Percentiles rank a stretch among this genome's conserved stretches.
These are phyloP conservation scores for Pteropus alecto DNA, from an alignment of 2,113 vertebrate genomes.

Conservation along the genomic window DNA sequence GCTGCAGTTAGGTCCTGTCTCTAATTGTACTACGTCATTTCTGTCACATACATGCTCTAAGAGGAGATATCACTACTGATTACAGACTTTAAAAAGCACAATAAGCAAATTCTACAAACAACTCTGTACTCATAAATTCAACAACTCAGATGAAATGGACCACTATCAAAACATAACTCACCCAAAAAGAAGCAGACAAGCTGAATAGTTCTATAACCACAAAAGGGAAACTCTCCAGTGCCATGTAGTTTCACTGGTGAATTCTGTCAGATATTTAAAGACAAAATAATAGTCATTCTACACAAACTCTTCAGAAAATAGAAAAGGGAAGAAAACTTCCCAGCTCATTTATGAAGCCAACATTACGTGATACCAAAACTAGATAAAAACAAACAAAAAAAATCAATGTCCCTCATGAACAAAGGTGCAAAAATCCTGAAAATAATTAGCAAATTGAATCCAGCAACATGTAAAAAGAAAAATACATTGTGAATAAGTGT, in stretches of 20 bases:
- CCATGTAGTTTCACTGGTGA: background rate
- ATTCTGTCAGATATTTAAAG: background rate
- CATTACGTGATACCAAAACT: background rate
- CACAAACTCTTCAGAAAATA: background rate
- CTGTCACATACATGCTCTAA: background rate
- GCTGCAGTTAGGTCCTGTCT: background rate
- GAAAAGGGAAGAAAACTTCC: background rate
- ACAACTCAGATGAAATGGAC: background rate
- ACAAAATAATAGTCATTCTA: background rate
- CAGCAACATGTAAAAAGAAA: background rate
- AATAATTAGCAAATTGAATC: background rate
- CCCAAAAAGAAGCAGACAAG: background rate
- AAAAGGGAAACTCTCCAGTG: background rate
- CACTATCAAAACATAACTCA: background rate
- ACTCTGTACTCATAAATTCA: background rate
- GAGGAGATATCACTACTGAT: background rate
- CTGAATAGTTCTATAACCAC: background rate
- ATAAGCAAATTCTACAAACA: background rate
- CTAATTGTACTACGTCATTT: background rate
- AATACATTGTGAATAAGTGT: background rate
- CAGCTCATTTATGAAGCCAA: background rate
- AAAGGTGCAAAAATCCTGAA: background rate
- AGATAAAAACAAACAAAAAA: background rate
- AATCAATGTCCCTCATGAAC: background rate
- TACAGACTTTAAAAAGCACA: background rate